These are phyloP conservation scores for Pomatorhinus ruficollis DNA, from an alignment of 2,113 vertebrate genomes.

Conservation along the genomic window DNA sequence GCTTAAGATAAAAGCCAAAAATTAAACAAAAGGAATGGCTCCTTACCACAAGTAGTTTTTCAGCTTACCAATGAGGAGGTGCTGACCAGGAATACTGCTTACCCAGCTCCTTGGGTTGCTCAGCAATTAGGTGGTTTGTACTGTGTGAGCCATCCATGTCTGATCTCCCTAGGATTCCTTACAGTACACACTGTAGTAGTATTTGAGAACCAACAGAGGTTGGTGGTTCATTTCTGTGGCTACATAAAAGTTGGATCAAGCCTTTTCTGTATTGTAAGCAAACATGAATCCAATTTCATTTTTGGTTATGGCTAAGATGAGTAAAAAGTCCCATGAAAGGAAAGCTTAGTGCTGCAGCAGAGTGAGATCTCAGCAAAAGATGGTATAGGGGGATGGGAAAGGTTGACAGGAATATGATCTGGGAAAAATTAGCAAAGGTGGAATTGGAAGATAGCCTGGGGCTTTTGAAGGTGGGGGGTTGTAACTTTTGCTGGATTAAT, in stretches of 20 bases:
- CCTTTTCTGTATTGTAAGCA: neutral
- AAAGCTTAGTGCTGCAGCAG: neutral
- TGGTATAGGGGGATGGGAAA: neutral
- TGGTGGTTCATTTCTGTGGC: constrained; percentile 15
- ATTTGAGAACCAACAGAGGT: neutral
- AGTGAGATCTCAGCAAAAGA: neutral
- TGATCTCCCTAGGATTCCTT: neutral
- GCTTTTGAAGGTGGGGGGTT: neutral
- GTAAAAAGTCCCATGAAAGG: neutral
- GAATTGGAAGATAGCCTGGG: neutral
- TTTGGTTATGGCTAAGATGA: neutral
- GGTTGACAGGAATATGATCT: neutral
- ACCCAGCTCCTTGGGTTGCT: neutral
- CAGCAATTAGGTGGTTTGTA: constrained; percentile 34
- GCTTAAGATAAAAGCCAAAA: constrained; percentile 38
- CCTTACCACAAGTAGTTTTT: constrained; percentile 9
- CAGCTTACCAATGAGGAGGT: neutral
- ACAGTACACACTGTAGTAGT: neutral
- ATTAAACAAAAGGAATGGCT: neutral
- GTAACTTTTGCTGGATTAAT: neutral
- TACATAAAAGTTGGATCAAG: neutral
- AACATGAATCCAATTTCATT: neutral
- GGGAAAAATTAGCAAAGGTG: neutral
- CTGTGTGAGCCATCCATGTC: neutral
- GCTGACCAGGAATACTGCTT: constrained; percentile 1